phyloP scores from a whole-genome alignment of 1,140 invertebrate genomes.

The Diachasma alloeum region DNA sequence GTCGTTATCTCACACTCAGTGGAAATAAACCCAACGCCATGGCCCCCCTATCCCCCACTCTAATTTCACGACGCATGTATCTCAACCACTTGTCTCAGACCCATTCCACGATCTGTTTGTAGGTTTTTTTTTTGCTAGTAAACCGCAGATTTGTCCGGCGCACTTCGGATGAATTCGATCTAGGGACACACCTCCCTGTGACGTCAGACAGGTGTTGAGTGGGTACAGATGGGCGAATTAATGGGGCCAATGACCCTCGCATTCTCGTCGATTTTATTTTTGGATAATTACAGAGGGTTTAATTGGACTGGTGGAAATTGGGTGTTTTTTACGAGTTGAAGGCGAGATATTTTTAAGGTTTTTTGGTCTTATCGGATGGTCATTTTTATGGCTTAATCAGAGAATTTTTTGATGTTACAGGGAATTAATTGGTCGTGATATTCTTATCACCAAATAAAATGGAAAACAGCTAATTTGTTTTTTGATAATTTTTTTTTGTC shows the following conservation, averaged over 20 bases:
- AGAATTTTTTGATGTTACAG: no score
- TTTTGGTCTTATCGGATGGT: no score
- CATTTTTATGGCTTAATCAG: no score
- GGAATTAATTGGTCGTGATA: no score
- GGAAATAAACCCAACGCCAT: slow-evolving; percentile 1
- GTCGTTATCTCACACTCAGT: background rate
- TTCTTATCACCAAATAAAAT: no score
- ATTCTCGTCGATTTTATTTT: background rate
- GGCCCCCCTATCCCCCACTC: background rate
- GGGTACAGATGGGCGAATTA: background rate
- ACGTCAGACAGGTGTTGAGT: background rate
- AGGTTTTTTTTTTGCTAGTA: no score
- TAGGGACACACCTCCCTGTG: background rate
- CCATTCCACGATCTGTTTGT: background rate
- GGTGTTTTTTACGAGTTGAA: no score
- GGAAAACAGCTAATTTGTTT: no score
- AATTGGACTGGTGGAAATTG: background rate
- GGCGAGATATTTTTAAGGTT: no score
- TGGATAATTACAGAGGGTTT: background rate
- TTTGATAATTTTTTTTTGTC: no score
- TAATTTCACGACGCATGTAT: background rate
- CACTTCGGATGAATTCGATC: background rate
- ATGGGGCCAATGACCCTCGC: background rate
- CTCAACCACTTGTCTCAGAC: background rate
- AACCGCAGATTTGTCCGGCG: background rate